Conservation (phyloP, 2,888 invertebrate genomes). For the Argyresthia goedartella region DNA sequence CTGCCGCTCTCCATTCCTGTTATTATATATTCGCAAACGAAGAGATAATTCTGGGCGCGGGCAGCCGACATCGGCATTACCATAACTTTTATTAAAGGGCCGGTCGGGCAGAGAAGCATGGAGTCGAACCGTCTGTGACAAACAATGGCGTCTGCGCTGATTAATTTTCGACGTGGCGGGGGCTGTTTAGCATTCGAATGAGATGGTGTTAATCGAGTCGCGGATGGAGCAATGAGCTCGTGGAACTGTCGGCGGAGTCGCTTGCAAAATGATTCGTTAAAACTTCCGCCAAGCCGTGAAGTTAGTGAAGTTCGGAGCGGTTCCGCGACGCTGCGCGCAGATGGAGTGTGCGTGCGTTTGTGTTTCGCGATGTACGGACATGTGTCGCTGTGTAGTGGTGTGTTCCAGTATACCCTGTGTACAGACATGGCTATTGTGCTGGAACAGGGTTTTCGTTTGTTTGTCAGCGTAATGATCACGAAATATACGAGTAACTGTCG, state of each 20-base stretch:
- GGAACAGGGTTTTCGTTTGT: too few relatives aligned
- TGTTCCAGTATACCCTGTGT: not conserved
- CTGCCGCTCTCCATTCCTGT: constrained; percentile 39
- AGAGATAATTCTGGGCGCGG: constrained; percentile 64
- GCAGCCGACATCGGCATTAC: constrained; percentile 52
- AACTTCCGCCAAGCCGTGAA: constrained; percentile 3
- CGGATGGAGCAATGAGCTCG: constrained; percentile 13
- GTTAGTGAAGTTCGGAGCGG: not conserved
- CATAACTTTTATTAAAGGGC: constrained; percentile 68
- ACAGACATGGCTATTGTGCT: too few relatives aligned
- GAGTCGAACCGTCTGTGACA: constrained; percentile 32
- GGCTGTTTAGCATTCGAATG: constrained; percentile 58
- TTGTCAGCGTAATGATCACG: too few relatives aligned
- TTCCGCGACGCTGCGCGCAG: not conserved
- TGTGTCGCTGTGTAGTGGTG: not conserved
- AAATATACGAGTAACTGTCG: too few relatives aligned
- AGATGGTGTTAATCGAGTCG: constrained; percentile 31
- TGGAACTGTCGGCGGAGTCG: not conserved
- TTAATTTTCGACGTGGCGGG: constrained; percentile 54
- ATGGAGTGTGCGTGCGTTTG: not conserved
- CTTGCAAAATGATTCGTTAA: constrained; percentile 6
- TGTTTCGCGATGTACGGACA: not conserved
- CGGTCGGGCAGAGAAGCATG: constrained; percentile 30
- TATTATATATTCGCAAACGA: constrained; percentile 70
- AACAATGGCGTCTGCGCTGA: constrained; percentile 54